Evolutionary conservation across 2,888 invertebrate species (phyloP).

Genomic region (Epirrhoe alternata): DNA sequence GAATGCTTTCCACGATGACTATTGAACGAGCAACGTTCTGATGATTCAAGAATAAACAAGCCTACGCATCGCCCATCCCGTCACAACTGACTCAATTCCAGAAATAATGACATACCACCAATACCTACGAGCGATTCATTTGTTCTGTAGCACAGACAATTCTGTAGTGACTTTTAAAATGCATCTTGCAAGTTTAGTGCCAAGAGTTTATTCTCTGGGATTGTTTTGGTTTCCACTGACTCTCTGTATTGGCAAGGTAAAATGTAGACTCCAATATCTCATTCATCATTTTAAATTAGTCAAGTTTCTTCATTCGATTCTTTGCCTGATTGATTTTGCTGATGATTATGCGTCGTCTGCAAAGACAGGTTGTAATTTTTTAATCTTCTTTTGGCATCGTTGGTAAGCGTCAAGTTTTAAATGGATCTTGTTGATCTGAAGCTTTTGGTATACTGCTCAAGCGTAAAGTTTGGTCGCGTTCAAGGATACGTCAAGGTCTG

Average conservation of each 20-base stretch:
- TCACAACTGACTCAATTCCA: slow-evolving; percentile 64
- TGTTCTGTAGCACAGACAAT: too few species aligned
- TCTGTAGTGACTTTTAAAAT: slow-evolving; percentile 10
- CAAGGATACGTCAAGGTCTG: slow-evolving; percentile 61
- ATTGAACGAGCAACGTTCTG: slow-evolving; percentile 39
- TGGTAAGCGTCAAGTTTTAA: slow-evolving; percentile 1
- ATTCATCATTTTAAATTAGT: slow-evolving; percentile 6
- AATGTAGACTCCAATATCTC: slow-evolving; percentile 7
- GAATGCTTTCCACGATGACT: slow-evolving; percentile 41
- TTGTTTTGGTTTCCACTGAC: slow-evolving; percentile 23
- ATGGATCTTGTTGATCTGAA: neutral
- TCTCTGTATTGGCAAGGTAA: slow-evolving; percentile 1
- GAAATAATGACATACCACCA: slow-evolving; percentile 54
- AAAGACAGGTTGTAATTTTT: neutral
- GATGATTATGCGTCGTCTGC: neutral
- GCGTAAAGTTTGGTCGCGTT: slow-evolving; percentile 1
- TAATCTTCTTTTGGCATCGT: neutral
- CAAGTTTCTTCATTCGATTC: neutral
- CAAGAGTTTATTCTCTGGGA: slow-evolving; percentile 12
- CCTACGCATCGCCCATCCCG: slow-evolving; percentile 58
- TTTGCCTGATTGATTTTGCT: neutral
- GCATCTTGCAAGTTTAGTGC: slow-evolving; percentile 8
- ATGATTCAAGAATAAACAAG: slow-evolving; percentile 48
- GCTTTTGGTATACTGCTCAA: neutral
- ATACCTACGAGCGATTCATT: slow-evolving; percentile 30